These are phyloP conservation scores for Ceriagrion tenellum DNA, from an alignment of 2,888 invertebrate genomes.

Conservation along the genomic window DNA sequence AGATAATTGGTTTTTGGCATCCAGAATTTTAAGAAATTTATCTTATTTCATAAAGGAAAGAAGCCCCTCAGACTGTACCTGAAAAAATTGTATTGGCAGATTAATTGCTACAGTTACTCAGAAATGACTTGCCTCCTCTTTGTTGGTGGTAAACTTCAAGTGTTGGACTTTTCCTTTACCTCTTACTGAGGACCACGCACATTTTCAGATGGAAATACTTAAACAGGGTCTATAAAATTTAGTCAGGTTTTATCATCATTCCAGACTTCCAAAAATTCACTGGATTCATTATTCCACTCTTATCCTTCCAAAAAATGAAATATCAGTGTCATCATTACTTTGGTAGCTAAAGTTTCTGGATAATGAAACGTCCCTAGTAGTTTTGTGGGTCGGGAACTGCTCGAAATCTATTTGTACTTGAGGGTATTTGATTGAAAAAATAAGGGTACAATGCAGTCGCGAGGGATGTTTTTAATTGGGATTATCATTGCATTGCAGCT, in stretches of 20 bases:
- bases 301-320: slow-evolving; percentile 9
- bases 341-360: slow-evolving; percentile 34
- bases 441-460: slow-evolving; percentile 18
- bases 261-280: slow-evolving; percentile 62
- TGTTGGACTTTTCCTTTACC: slow-evolving; percentile 58
- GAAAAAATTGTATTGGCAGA: slow-evolving; percentile 58
- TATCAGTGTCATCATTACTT: slow-evolving; percentile 4
- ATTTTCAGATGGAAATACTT: slow-evolving; percentile 33
- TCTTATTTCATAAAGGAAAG: slow-evolving; percentile 40
- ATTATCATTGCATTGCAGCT: slow-evolving; percentile 26
- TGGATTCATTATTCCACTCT: slow-evolving; percentile 30
- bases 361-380: neutral
- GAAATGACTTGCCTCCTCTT: slow-evolving; percentile 41
- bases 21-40: slow-evolving; percentile 6
- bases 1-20: neutral
- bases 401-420: neutral
- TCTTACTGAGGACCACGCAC: slow-evolving; percentile 48
- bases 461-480: slow-evolving; percentile 24
- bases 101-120: slow-evolving; percentile 53
- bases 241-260: slow-evolving; percentile 64
- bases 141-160: slow-evolving; percentile 6
- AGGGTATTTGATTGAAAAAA: slow-evolving; percentile 18
- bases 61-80: slow-evolving; percentile 65
- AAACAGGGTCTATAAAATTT: slow-evolving; percentile 55
- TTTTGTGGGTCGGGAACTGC: slow-evolving; percentile 15